Evolutionary conservation across 2,113 vertebrate genomes (phyloP).

Genomic region (Sialia sialis): DNA sequence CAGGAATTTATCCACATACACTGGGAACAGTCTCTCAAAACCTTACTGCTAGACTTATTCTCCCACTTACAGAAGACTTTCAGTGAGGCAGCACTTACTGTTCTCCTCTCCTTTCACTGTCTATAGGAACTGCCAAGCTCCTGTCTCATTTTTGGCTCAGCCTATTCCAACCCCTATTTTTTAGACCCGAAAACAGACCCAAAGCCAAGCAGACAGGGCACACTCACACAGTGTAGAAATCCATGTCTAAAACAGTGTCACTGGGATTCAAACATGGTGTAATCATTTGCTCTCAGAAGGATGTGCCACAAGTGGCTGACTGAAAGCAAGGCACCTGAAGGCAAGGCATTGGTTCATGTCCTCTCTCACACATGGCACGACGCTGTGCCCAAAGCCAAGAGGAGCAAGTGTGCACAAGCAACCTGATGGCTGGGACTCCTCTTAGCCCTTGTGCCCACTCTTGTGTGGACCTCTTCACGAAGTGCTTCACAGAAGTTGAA

Average conservation of each 20-base stretch:
- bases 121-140: not conserved
- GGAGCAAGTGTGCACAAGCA: accelerated
- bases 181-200: not conserved
- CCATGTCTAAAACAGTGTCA: not conserved
- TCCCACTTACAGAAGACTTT: not conserved
- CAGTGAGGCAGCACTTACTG: not conserved
- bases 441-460: accelerated
- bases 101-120: not conserved
- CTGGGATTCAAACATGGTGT: not conserved
- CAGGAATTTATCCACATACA: not conserved
- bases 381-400: not conserved
- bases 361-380: not conserved
- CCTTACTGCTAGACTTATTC: not conserved
- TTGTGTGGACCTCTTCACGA: not conserved
- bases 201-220: not conserved
- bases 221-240: not conserved
- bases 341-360: not conserved
- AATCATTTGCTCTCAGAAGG: not conserved
- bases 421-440: accelerated
- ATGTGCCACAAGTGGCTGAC: not conserved
- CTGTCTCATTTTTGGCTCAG: not conserved
- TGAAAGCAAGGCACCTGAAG: not conserved
- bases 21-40: not conserved
- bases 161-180: not conserved
- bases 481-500: not conserved